A percentile compares a stretch with the other conserved stretches of the same genome.
These are phyloP conservation scores for Stichodactyla helianthus DNA, from an alignment of 64 coral and sea anemone genomes.

Conservation along the genomic window DNA sequence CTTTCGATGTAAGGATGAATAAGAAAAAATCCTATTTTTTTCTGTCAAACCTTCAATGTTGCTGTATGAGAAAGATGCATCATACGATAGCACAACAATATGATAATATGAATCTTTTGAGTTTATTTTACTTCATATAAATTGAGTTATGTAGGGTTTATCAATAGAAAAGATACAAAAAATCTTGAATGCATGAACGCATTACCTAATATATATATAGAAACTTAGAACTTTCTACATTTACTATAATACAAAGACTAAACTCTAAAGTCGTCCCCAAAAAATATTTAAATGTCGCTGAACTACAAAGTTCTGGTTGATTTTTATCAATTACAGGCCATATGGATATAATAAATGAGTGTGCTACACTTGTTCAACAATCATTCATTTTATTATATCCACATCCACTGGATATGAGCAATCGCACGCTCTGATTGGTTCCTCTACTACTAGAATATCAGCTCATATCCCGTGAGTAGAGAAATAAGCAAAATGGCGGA, in stretches of 20 bases:
- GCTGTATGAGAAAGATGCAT: too few species aligned
- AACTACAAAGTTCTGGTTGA: not conserved
- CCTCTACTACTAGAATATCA: too few species aligned
- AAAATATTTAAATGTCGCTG: not conserved
- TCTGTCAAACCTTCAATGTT: too few species aligned
- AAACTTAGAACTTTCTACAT: not conserved
- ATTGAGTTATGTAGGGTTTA: not conserved
- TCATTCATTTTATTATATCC: too few species aligned
- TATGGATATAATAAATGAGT: too few species aligned
- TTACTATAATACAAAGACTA: not conserved
- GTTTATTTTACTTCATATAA: not conserved
- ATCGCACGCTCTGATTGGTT: too few species aligned
- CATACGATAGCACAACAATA: too few species aligned
- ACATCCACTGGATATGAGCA: too few species aligned
- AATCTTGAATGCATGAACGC: conserved; percentile 2
- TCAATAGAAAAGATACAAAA: conserved; percentile 1
- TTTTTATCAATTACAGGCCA: not conserved
- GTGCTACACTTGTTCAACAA: not conserved
- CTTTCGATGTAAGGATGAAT: too few species aligned
- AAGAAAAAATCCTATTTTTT: too few species aligned
- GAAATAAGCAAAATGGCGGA: too few species aligned
- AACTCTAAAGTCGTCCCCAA: not conserved
- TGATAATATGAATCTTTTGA: not conserved
- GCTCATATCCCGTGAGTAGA: too few species aligned
- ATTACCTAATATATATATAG: not conserved